phyloP scores from a whole-genome alignment of 1,140 invertebrate species.

The Trichonephila clavata region DNA sequence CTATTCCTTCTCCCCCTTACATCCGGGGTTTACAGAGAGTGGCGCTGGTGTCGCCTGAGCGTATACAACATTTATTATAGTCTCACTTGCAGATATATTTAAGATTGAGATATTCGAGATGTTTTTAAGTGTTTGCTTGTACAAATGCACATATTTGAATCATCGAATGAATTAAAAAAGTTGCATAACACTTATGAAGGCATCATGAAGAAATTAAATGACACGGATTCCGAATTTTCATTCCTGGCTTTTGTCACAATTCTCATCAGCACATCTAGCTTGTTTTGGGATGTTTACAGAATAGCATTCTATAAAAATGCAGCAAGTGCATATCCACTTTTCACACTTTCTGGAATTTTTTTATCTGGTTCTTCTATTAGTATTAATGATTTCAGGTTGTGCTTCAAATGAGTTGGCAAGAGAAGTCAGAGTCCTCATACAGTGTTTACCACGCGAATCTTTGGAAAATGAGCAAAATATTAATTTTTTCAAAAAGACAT shows the following conservation, averaged over 20 bases:
- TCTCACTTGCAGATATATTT: neutral
- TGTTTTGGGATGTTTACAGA: neutral
- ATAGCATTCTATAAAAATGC: neutral
- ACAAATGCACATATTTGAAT: neutral
- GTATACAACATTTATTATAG: neutral
- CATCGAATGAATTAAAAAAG: neutral
- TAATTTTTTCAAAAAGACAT: too few species aligned
- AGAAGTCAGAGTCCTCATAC: neutral
- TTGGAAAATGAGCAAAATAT: too few species aligned
- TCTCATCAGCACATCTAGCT: neutral
- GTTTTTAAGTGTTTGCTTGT: neutral
- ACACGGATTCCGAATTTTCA: too few species aligned
- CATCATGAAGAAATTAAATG: neutral
- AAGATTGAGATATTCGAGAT: too few species aligned
- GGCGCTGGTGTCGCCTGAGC: too few species aligned
- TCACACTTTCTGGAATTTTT: neutral
- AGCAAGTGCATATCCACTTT: neutral
- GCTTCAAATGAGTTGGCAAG: neutral
- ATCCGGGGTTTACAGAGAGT: too few species aligned
- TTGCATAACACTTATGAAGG: neutral
- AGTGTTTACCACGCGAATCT: neutral
- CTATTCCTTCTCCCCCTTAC: too few species aligned
- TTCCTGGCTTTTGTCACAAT: too few species aligned
- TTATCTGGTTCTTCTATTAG: neutral
- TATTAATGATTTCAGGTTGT: neutral